Percentiles rank a stretch among this genome's conserved stretches.
Conservation (phyloP, 2,888 invertebrate species). For the Epinotia demarniana region DNA sequence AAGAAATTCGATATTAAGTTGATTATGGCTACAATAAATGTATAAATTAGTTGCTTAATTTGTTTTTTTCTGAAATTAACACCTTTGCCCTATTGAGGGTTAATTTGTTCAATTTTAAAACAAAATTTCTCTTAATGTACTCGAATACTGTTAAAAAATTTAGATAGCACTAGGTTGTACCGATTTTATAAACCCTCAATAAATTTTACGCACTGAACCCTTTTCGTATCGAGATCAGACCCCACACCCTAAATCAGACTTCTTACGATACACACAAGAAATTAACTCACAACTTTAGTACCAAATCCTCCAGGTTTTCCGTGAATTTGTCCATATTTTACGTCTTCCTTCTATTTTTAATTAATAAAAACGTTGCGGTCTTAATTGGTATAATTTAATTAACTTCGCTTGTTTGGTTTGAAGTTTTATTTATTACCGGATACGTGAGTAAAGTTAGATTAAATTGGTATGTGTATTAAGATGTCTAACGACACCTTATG, state of each 20-base stretch:
- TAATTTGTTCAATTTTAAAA: no score
- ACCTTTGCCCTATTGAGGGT: no score
- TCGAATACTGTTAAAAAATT: no score
- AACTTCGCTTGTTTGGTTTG: conserved; percentile 9
- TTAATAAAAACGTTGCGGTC: conserved; percentile 22
- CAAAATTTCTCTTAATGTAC: no score
- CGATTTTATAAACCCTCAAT: no score
- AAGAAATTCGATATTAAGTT: no score
- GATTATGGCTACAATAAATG: no score
- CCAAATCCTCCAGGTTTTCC: not conserved
- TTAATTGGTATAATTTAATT: conserved; percentile 35
- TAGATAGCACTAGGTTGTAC: no score
- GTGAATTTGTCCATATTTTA: conserved; percentile 25
- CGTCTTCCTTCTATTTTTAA: conserved; percentile 1
- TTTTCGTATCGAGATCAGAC: not conserved
- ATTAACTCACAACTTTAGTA: conserved; percentile 23
- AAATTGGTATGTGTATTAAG: not conserved
- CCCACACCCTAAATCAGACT: conserved; percentile 15
- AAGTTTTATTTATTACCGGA: conserved; percentile 10
- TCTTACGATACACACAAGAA: conserved; percentile 23
- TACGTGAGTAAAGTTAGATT: conserved; percentile 1
- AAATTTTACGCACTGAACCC: not conserved
- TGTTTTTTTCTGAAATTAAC: no score
- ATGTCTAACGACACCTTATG: conserved; percentile 1
- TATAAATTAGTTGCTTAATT: no score